Evolutionary conservation across 2,888 invertebrate genomes (phyloP), one percentile per base, ranked within the genome.

Genomic region (Zhuqinia jingwanae): DNA sequence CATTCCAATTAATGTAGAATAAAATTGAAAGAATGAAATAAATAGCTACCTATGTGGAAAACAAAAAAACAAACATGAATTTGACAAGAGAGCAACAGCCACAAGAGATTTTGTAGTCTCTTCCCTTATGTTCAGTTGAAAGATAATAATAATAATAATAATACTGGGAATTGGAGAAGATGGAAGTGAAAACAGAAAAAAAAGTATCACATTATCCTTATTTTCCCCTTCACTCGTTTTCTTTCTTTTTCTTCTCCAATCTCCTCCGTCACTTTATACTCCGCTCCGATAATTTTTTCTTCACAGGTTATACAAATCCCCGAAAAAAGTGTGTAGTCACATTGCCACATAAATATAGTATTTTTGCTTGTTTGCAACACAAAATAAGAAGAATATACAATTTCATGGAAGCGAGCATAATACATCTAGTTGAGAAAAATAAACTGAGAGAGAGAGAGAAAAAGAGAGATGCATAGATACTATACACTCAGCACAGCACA

Each of bases 81-180:
- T 82, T 82, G 60, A 82, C 73, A 82, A 81, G 75, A 81, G 75
- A 60, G 75, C 58, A 82, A 27, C 60, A 15, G 60, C 75, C 82
- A 75, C 82, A 60, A 50, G 81, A 58, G 81, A 70, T 53, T 70
- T 70, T 56, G n/a, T 45, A 42, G 1, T 20, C 47, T 42, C 56
- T 70, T 58, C 81, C 68, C 56, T 56, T 58, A 2, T 56, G 45
- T 68, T 80, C 53, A 60, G 56, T 56, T 47, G 25, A 68, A 36
- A n/a, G n/a, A n/a, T n/a, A n/a, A 53, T 15, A 50, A 13, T 17
- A 50, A 73, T 47, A 53, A 25, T 11, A 20, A 47, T 63, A 36
- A 36, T 65, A 70, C 36, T 36, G 15, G 25, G 25, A 45, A 13
- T 60, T 25, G 25, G 42, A 20, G 45, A 17, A 17, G 75, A 36